Base-by-base conservation (phyloP, 1,140 invertebrate genomes). In the Fopius arisanus region DNA sequence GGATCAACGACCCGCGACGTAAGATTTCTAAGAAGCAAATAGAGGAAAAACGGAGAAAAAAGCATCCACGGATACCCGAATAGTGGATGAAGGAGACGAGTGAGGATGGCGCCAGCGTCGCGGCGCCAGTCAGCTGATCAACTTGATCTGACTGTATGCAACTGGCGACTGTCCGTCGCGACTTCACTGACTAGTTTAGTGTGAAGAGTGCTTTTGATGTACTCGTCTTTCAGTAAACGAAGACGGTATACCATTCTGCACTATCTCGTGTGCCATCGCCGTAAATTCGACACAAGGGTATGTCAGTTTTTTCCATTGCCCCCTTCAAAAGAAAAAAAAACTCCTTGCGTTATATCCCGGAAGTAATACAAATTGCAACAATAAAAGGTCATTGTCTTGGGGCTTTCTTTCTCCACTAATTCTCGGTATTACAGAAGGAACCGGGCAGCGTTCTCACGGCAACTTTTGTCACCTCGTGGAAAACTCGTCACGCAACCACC, bases 401-500 rank as follows among this genome's bases (percentile, higher is more conserved):
- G 54, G 23, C 23, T 59, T 59, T 59, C 54, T 59, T 59, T 59
- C 54, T 23, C 19, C 2, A 26, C 23, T 59, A 59, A 59, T 59
- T 59, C 54, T 59, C 23, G 9, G 54, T 59, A 59, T 14, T 59
- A 59, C 23, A 59, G 54, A 28, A 59, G 54, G 43, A 70, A 70
- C 68, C 14, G 43, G 68, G 41, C 43, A 54, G 33, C 23, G 33
- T 73, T 68, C 72, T 73, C 72, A 69, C 67, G 72, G 62, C 72
- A 62, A 73, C 29, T 73, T 71, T 73, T 73, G 67, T 73, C 48
- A 73, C 72, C 72, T 73, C 67, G 37, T 54, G 63, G 71, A 63
- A 62, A 69, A 74, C 72, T 74, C 51, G 72, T 74, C 72, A 65
- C 23, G 48, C 72, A 67, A 41, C 68, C 41, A 28, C 2, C 59